Percentiles rank a stretch among this genome's conserved stretches.
Evolutionary conservation across 2,888 invertebrate species (phyloP).

Genomic region (Pristionchus fissidentatus): DNA sequence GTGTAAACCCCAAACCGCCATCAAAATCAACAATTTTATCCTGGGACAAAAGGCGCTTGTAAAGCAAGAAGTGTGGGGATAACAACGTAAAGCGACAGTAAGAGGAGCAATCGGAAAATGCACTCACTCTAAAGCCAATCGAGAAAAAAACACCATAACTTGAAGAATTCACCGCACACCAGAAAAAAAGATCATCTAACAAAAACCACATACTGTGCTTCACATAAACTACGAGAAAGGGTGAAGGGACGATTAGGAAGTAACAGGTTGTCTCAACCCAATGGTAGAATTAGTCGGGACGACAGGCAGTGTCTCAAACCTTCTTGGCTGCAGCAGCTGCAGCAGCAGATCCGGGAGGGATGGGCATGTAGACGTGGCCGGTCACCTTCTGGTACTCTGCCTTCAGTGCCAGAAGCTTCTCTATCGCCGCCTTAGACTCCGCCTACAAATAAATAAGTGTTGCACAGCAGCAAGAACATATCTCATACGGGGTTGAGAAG

Average conservation of each 20-base stretch:
- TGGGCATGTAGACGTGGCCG: slow-evolving; percentile 80
- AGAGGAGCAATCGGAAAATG: neutral
- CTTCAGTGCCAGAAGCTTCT: slow-evolving; percentile 83
- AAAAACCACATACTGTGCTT: neutral
- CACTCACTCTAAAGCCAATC: neutral
- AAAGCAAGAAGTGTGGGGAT: too few species aligned
- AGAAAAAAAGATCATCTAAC: neutral
- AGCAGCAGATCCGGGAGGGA: slow-evolving; percentile 14
- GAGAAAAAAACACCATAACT: neutral
- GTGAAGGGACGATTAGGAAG: too few species aligned
- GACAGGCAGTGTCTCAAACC: slow-evolving; percentile 4
- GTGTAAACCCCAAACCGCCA: neutral
- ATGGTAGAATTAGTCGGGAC: neutral
- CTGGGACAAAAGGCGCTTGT: neutral
- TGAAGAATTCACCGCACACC: neutral
- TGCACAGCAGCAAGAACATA: too few species aligned
- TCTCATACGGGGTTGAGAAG: too few species aligned
- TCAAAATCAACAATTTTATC: slow-evolving; percentile 38
- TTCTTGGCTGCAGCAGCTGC: slow-evolving; percentile 37
- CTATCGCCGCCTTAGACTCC: slow-evolving; percentile 80
- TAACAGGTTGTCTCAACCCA: too few species aligned
- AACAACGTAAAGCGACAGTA: slow-evolving; percentile 37
- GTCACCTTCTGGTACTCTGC: slow-evolving; percentile 82
- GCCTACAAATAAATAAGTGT: slow-evolving; percentile 40
- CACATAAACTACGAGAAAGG: neutral